A percentile compares a stretch with the other conserved stretches of the same genome.
phyloP scores from a whole-genome alignment of 2,888 invertebrate genomes.

The Orchestes rusci region DNA sequence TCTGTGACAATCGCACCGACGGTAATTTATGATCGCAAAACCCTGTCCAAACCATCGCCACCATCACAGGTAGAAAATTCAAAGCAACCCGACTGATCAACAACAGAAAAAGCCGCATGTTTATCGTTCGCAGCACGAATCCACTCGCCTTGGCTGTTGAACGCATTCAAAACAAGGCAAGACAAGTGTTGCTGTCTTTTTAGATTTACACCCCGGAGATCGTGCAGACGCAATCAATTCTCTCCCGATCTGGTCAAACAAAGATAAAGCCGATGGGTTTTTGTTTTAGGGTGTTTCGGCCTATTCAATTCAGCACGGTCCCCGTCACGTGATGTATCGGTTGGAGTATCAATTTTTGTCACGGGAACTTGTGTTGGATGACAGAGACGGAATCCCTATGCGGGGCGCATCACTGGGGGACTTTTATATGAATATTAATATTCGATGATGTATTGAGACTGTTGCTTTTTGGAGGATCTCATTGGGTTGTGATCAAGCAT shows the following conservation, averaged over 20 bases:
- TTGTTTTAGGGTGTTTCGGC: too few relatives aligned
- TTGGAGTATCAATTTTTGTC: conserved; percentile 10
- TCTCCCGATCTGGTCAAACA: conserved; percentile 21
- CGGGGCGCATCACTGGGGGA: too few relatives aligned
- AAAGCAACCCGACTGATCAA: conserved; percentile 8
- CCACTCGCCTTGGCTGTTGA: conserved; percentile 14
- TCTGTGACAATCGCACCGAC: too few relatives aligned
- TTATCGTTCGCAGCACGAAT: conserved; percentile 20
- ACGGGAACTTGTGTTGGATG: too few relatives aligned
- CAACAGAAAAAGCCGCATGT: conserved; percentile 11
- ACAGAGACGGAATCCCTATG: conserved; percentile 15
- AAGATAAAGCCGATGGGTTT: conserved; percentile 18
- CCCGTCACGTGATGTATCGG: conserved; percentile 11
- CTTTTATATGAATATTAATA: too few relatives aligned
- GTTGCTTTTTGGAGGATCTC: too few relatives aligned
- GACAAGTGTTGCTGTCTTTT: conserved; percentile 22
- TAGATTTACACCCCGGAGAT: conserved; percentile 20
- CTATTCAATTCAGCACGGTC: background rate
- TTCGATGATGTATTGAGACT: too few relatives aligned
- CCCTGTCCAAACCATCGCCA: too few relatives aligned
- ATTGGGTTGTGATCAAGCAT: too few relatives aligned
- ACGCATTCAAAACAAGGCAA: conserved; percentile 22
- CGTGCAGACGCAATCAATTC: conserved; percentile 17
- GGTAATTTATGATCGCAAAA: too few relatives aligned
- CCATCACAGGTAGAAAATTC: conserved; percentile 15